phyloP scores from a whole-genome alignment of 2,113 vertebrate genomes.

The Sisor rabdophorus region DNA sequence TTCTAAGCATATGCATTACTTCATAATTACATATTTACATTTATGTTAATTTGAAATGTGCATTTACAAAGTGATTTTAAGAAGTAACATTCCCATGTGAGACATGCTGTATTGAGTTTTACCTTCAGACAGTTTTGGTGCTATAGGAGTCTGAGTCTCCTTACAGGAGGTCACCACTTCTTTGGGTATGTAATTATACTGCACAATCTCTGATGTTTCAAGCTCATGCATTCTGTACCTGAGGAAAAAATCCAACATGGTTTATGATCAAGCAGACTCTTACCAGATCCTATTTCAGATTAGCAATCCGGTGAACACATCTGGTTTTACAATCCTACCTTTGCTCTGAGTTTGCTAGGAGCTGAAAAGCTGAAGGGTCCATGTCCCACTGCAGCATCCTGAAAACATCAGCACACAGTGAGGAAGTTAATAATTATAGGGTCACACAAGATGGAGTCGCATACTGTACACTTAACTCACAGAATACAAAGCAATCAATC shows the following conservation, averaged over 20 bases:
- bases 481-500: conserved; percentile 12
- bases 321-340: conserved; percentile 61
- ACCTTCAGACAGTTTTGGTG: conserved; percentile 80
- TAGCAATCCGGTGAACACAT: not conserved
- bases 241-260: not conserved
- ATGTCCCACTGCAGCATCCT: conserved; percentile 91
- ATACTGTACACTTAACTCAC: not conserved
- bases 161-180: conserved; percentile 83
- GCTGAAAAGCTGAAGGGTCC: conserved; percentile 87
- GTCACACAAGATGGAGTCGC: conserved; percentile 56
- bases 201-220: conserved; percentile 81
- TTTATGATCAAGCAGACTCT: not conserved
- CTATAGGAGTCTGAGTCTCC: conserved; percentile 82
- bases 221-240: conserved; percentile 79
- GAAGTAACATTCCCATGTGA: not conserved
- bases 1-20: too few species aligned
- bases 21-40: too few species aligned
- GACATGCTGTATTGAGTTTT: conserved; percentile 23
- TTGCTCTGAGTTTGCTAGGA: conserved; percentile 84
- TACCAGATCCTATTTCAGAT: not conserved
- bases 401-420: conserved; percentile 50
- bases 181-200: conserved; percentile 82
- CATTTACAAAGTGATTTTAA: too few species aligned
- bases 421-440: not conserved
- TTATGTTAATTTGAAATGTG: too few species aligned